A percentile compares a stretch with the other conserved stretches of the same genome.
These are phyloP conservation scores for Philonicus albiceps DNA, from an alignment of 2,888 invertebrate genomes.

Conservation along the genomic window DNA sequence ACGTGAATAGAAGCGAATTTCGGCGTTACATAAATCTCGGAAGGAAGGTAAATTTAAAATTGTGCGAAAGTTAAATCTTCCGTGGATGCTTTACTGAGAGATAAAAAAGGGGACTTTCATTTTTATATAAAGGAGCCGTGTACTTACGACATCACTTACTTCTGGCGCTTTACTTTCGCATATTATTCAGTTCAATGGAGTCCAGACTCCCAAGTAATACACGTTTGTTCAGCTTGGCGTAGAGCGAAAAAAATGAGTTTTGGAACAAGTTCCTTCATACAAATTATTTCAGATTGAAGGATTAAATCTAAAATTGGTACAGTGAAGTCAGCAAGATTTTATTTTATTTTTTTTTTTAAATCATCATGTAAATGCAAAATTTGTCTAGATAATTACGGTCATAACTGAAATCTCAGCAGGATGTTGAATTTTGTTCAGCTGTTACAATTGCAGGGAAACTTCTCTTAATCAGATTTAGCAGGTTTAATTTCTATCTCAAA, in stretches of 20 bases:
- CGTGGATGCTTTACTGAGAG: not conserved
- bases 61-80: not conserved
- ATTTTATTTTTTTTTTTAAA: not conserved
- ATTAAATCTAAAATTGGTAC: not conserved
- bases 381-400: not conserved
- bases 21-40: not conserved
- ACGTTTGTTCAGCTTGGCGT: not conserved
- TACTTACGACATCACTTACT: not conserved
- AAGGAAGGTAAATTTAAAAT: not conserved
- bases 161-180: not conserved
- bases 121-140: not conserved
- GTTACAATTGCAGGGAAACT: not conserved
- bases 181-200: not conserved
- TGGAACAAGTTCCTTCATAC: not conserved
- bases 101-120: not conserved
- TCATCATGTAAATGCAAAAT: not conserved
- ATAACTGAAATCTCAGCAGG: not conserved
- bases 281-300: not conserved
- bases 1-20: not conserved
- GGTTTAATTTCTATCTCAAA: not conserved
- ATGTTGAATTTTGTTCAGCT: not conserved
- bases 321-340: not conserved
- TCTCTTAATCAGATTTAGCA: not conserved
- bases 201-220: not conserved
- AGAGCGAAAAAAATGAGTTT: not conserved